Conservation (phyloP, 2,888 invertebrate species). For the Alsophila aescularia region DNA sequence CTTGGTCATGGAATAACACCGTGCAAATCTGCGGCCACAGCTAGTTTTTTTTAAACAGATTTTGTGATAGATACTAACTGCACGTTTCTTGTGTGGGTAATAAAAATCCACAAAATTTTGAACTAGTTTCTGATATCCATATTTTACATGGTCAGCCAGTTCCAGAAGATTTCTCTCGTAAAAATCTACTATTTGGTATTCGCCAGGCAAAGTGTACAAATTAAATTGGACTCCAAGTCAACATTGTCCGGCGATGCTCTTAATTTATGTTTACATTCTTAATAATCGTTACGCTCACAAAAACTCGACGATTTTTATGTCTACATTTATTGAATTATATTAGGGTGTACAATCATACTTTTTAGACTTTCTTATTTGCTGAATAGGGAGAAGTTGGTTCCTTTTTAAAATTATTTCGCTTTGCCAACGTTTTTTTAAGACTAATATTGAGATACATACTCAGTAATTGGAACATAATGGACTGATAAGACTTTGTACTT, state of each 20-base stretch:
- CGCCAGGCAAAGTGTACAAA: conserved; percentile 61
- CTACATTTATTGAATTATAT: not conserved
- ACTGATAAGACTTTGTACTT: too few species aligned
- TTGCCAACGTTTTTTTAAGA: too few species aligned
- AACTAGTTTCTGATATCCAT: too few species aligned
- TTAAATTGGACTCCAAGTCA: conserved; percentile 66
- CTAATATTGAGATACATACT: too few species aligned
- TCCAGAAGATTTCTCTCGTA: conserved; percentile 37
- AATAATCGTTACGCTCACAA: conserved; percentile 46
- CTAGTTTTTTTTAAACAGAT: too few species aligned
- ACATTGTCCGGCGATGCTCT: conserved; percentile 49
- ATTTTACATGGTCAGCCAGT: conserved; percentile 21
- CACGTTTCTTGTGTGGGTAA: too few species aligned
- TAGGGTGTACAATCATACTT: not conserved
- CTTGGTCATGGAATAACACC: too few species aligned
- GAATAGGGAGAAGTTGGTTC: not conserved
- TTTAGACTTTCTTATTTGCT: not conserved
- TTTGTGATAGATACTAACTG: too few species aligned
- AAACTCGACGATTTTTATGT: conserved; percentile 17
- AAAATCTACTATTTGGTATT: conserved; percentile 55
- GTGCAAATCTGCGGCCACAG: too few species aligned
- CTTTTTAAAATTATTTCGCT: too few species aligned
- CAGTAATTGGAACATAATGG: too few species aligned
- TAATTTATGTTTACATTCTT: conserved; percentile 65
- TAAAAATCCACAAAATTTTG: too few species aligned